These are phyloP conservation scores for Sander vitreus DNA, from an alignment of 2,113 vertebrate genomes.

Conservation along the genomic window DNA sequence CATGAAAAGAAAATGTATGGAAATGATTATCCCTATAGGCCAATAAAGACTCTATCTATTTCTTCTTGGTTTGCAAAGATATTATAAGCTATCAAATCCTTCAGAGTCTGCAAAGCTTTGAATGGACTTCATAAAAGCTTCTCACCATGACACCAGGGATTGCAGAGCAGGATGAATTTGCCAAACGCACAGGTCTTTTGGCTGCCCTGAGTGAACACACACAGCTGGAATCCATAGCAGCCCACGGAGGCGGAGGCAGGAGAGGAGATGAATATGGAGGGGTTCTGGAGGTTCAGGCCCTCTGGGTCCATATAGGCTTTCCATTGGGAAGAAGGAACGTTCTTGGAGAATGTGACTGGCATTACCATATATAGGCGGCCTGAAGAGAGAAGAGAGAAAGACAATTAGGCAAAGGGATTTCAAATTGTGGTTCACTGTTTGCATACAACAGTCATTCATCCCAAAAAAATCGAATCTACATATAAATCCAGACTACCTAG, in stretches of 20 bases:
- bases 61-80: background rate
- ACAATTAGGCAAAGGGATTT: background rate
- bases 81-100: background rate
- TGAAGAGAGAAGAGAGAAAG: constrained; percentile 34
- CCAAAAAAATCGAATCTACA: background rate
- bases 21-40: too few species aligned
- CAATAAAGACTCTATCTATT: too few species aligned
- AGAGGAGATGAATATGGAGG: constrained; percentile 67
- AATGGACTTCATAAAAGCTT: background rate
- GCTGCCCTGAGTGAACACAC: background rate
- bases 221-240: constrained; percentile 70
- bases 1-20: too few species aligned
- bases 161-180: constrained; percentile 79
- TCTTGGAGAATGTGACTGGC: constrained; percentile 60
- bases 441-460: background rate
- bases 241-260: constrained; percentile 77
- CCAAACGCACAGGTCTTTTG: background rate
- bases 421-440: background rate
- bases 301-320: constrained; percentile 56
- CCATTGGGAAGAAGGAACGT: constrained; percentile 54
- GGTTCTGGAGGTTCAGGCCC: constrained; percentile 5
- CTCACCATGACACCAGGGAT: constrained; percentile 83
- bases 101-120: background rate
- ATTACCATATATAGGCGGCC: constrained; percentile 59
- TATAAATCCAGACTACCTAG: constrained; percentile 65